A percentile compares a stretch with the other conserved stretches of the same genome.
Conservation (phyloP, 1,140 invertebrate genomes). For the Temnothorax longispinosus region DNA sequence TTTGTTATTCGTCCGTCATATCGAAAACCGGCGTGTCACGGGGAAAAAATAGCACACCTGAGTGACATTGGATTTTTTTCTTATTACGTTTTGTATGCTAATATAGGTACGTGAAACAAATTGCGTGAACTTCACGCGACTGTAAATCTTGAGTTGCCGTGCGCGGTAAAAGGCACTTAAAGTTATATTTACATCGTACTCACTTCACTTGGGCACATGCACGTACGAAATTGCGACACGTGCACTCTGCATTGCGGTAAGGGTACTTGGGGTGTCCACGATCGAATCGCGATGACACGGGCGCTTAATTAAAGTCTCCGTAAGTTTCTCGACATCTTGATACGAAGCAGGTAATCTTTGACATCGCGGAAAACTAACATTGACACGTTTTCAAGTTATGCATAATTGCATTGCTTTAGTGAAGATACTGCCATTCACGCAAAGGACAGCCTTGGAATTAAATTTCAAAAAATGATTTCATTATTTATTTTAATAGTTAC, state of each 20-base stretch:
- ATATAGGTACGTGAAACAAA: background rate
- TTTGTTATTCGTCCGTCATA: background rate
- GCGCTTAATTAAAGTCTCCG: background rate
- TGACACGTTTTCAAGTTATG: background rate
- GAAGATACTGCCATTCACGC: background rate
- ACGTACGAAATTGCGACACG: background rate
- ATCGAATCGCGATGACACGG: constrained; percentile 1
- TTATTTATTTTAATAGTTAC: background rate
- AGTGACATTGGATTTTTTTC: constrained; percentile 20
- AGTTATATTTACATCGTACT: constrained; percentile 39
- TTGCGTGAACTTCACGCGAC: background rate
- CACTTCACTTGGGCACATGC: background rate
- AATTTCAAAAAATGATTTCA: background rate
- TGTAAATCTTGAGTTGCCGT: background rate
- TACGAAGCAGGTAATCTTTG: background rate
- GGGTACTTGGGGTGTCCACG: background rate
- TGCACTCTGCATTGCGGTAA: constrained; percentile 67
- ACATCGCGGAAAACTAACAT: background rate
- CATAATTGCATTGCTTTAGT: background rate
- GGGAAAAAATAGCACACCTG: background rate
- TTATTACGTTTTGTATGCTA: background rate
- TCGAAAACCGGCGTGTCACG: background rate
- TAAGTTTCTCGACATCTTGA: background rate
- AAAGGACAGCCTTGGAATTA: background rate
- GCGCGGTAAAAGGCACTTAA: constrained; percentile 11